These are phyloP conservation scores for Acanthiza pusilla DNA, from an alignment of 2,797 vertebrate species.

Conservation along the genomic window DNA sequence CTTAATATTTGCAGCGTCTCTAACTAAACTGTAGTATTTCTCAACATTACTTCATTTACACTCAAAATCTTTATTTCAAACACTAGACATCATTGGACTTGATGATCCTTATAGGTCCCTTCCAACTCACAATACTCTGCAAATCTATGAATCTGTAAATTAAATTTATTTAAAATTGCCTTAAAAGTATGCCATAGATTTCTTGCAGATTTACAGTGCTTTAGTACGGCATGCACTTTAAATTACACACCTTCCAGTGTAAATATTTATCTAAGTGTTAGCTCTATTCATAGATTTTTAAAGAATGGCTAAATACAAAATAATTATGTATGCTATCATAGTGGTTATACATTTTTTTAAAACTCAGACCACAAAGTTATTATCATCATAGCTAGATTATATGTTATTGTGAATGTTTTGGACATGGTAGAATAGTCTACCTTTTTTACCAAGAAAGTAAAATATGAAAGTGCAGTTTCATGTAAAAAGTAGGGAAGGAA, in stretches of 20 bases:
- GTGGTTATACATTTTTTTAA: not conserved
- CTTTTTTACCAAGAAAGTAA: not conserved
- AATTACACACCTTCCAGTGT: not conserved
- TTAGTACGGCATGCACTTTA: not conserved
- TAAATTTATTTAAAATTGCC: not conserved
- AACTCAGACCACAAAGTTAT: not conserved
- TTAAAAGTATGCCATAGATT: not conserved
- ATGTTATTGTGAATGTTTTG: not conserved
- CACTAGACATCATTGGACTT: not conserved
- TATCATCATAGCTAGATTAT: not conserved
- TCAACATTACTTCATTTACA: not conserved
- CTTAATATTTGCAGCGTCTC: not conserved
- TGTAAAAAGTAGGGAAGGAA: fast-evolving
- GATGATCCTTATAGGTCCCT: not conserved
- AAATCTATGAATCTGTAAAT: not conserved
- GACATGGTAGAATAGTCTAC: not conserved
- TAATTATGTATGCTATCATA: not conserved
- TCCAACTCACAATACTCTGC: not conserved
- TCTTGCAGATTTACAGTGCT: not conserved
- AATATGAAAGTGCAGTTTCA: not conserved
- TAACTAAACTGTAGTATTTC: not conserved
- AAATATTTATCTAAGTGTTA: not conserved
- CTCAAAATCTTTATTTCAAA: not conserved
- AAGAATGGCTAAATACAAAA: not conserved
- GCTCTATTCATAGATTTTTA: not conserved